phyloP scores from a whole-genome alignment of 2,113 vertebrate species.

The Plecotus auritus region DNA sequence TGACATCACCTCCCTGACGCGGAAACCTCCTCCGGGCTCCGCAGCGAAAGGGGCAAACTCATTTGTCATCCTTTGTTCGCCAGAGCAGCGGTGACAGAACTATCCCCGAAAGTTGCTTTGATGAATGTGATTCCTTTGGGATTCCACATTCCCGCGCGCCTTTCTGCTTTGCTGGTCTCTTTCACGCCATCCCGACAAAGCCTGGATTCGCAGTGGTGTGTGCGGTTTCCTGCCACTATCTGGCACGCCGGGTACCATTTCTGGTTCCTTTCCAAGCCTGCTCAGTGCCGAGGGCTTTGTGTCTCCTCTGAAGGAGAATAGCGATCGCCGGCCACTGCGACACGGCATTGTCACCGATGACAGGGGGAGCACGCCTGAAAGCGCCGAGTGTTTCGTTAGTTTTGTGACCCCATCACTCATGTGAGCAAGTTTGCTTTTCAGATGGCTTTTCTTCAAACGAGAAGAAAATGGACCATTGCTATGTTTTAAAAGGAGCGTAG shows the following conservation, averaged over 20 bases:
- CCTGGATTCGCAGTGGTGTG: neutral
- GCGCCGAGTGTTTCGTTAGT: neutral
- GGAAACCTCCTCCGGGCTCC: conserved; percentile 37
- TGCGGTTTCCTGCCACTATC: neutral
- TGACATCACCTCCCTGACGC: neutral
- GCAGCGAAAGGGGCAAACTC: neutral
- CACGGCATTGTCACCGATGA: neutral
- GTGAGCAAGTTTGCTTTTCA: neutral
- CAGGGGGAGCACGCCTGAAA: accelerated
- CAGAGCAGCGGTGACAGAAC: conserved; percentile 52
- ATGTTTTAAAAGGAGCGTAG: neutral
- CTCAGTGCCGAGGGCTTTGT: neutral
- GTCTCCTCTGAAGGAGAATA: neutral
- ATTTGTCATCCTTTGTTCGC: conserved; percentile 53
- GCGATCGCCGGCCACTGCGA: neutral
- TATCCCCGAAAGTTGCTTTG: conserved; percentile 61
- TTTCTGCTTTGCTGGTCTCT: conserved; percentile 52
- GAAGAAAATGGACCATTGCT: neutral
- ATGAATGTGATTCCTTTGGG: conserved; percentile 39
- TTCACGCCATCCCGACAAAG: conserved; percentile 25
- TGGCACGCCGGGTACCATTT: neutral
- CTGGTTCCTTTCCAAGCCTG: neutral
- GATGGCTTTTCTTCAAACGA: neutral
- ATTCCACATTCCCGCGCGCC: conserved; percentile 44
- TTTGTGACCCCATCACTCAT: neutral